Evolutionary conservation across 1,140 invertebrate species (phyloP), one percentile per base, ranked within the genome.

Genomic region (Heliothis subflexa): DNA sequence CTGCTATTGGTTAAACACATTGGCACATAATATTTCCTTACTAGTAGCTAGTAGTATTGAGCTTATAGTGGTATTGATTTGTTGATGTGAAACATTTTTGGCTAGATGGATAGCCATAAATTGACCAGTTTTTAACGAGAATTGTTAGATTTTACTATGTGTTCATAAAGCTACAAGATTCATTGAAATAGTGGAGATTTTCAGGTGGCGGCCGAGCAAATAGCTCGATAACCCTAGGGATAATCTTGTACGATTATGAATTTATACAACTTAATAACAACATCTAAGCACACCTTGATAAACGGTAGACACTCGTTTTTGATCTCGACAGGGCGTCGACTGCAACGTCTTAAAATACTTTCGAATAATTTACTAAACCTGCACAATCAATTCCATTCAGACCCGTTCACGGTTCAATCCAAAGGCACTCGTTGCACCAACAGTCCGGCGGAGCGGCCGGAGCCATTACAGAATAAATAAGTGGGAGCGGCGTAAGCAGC

Each of bases 401-500:
- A 40, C 57, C 70, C 78, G 54, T 64, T 73, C 21, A 70, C 49
- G 62, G 57, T 62, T 47, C 59, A 78, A 79, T 75, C 76, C 75
- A 57, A 88, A 88, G 85, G 86, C 86, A 88, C 86, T 84, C 72
- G 73, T 79, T 80, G 82, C 82, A 84, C 79, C 73, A 75, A 25
- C 78, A 50, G 55, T 55, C 62, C 18, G 18, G 21, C 11, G 49
- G 71, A 10, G 54, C 79, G 59, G 71, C 61, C 59, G 28, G 61
- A 16, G 11, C 1, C 61, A n/a, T 40, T 40, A 71, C 45, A 12
- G 5, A 5, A 59, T 59, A 28, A 28, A 59, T 59, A 25, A 59
- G 68, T 2, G 14, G 40, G 25, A 28, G 25, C 47, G 57, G 81
- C 81, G 81, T 78, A 78, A 82, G 81, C 81, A 78, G 85, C 68